phyloP scores from a whole-genome alignment of 2,888 invertebrate genomes.

The Apotomis betuletana region DNA sequence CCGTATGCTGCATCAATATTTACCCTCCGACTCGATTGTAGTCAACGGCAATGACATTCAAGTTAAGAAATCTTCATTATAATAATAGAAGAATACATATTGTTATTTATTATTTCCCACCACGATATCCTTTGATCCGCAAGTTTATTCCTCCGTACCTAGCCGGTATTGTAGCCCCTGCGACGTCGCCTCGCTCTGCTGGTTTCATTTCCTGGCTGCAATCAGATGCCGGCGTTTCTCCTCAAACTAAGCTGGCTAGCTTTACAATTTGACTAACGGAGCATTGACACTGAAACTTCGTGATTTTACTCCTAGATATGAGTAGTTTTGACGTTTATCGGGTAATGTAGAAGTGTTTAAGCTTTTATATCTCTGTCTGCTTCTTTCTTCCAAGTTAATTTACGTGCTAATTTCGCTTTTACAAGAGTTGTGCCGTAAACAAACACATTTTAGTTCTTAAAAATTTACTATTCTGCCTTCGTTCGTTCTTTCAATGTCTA shows the following conservation, averaged over 20 bases:
- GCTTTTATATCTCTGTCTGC: too few species aligned
- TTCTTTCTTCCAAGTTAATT: too few species aligned
- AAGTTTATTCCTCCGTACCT: constrained; percentile 1
- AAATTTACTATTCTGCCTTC: too few species aligned
- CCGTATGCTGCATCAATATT: too few species aligned
- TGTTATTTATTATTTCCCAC: background rate
- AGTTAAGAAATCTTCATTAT: too few species aligned
- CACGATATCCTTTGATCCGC: constrained; percentile 11
- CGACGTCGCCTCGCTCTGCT: constrained; percentile 47
- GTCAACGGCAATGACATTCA: too few species aligned
- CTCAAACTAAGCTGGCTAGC: constrained; percentile 18
- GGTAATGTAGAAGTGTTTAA: too few species aligned
- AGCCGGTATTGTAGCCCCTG: constrained; percentile 45
- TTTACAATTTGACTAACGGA: constrained; percentile 24
- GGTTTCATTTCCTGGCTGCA: constrained; percentile 48
- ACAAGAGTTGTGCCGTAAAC: too few species aligned
- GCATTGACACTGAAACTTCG: background rate
- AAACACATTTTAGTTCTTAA: too few species aligned
- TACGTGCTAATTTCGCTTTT: too few species aligned
- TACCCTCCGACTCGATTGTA: too few species aligned
- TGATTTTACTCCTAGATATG: background rate
- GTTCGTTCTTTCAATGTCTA: too few species aligned
- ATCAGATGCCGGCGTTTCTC: constrained; percentile 41
- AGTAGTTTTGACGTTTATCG: background rate
- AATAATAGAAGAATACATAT: background rate